Evolutionary conservation across 2,113 vertebrate species (phyloP).

Genomic region (Cervus canadensis): DNA sequence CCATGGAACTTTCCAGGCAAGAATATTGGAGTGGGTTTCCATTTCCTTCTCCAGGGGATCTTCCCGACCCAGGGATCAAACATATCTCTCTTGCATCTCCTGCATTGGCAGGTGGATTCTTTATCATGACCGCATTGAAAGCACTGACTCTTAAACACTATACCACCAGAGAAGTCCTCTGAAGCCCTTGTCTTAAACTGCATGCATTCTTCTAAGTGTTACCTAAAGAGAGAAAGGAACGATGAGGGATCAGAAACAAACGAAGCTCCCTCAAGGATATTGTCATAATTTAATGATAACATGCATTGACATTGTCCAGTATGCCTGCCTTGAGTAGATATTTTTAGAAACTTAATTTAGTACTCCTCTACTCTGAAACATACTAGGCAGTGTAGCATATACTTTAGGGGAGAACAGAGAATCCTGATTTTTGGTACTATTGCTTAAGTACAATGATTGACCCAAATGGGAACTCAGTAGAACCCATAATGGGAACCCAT

Average conservation of each 20-base stretch:
- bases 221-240: neutral
- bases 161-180: neutral
- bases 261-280: neutral
- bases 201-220: neutral
- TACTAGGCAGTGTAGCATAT: accelerated
- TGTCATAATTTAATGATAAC: neutral
- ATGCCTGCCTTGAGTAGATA: accelerated
- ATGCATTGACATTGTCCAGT: accelerated
- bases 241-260: accelerated
- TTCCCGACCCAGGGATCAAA: neutral
- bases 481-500: too few species aligned
- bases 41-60: neutral
- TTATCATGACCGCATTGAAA: neutral
- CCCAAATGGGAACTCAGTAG: accelerated
- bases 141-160: neutral
- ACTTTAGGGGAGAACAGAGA: neutral
- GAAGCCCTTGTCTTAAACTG: neutral
- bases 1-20: neutral
- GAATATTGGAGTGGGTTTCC: neutral
- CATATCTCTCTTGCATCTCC: neutral
- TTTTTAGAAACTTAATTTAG: neutral
- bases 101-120: neutral
- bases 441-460: accelerated
- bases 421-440: neutral
- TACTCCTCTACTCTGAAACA: neutral